Percentiles rank a stretch among this genome's conserved stretches.
Conservation (phyloP, 2,113 vertebrate species). For the Aviceda subcristata region DNA sequence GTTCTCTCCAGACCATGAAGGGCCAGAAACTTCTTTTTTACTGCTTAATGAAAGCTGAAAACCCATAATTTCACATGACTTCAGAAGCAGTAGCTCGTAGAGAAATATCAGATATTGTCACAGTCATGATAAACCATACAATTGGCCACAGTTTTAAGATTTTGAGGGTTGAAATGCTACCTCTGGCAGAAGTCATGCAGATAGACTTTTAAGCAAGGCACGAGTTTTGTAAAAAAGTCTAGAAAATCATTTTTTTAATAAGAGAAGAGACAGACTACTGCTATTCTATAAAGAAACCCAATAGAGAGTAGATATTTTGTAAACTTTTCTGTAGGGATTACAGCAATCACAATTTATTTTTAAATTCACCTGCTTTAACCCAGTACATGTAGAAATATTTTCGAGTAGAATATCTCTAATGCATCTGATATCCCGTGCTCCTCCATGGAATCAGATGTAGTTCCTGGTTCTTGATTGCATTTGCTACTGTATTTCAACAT, state of each 20-base stretch:
- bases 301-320: not conserved
- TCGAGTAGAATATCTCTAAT: not conserved
- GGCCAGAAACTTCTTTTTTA: conserved; percentile 26
- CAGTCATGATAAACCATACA: not conserved
- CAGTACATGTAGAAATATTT: not conserved
- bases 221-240: not conserved
- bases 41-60: conserved; percentile 48
- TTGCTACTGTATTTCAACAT: conserved; percentile 39
- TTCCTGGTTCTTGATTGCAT: conserved; percentile 30
- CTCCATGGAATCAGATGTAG: not conserved
- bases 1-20: conserved; percentile 1
- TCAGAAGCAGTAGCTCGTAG: not conserved
- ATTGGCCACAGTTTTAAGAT: conserved; percentile 17
- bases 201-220: not conserved
- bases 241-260: not conserved
- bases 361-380: not conserved
- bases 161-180: not conserved
- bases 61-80: not conserved
- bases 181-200: not conserved
- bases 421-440: not conserved
- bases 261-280: not conserved
- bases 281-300: not conserved
- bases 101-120: not conserved
- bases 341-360: not conserved
- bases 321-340: not conserved